Conservation (phyloP, 2,113 vertebrate genomes). For the Pseudorasbora parva region DNA sequence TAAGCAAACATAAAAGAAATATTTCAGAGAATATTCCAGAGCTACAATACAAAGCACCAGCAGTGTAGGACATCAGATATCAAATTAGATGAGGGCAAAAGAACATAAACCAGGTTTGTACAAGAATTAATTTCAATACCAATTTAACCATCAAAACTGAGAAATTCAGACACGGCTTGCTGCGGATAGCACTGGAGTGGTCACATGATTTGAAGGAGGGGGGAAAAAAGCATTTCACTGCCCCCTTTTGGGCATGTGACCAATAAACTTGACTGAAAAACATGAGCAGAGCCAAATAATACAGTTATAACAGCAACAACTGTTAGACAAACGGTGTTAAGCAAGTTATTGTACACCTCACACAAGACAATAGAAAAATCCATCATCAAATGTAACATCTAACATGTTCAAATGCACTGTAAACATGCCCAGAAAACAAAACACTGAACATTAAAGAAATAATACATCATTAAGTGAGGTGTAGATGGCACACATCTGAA, state of each 20-base stretch:
- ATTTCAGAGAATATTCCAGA: neutral
- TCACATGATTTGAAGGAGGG: neutral
- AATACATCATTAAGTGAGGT: constrained; percentile 19
- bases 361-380: neutral
- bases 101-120: constrained; percentile 5
- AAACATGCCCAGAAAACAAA: neutral
- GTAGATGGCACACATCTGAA: constrained; percentile 63
- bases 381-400: neutral
- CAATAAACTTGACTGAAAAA: neutral
- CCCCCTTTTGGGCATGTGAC: neutral
- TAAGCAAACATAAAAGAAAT: neutral
- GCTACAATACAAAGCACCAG: constrained; percentile 22
- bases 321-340: neutral
- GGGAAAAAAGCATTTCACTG: neutral
- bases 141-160: neutral
- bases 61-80: neutral
- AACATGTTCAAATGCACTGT: neutral
- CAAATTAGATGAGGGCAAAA: neutral
- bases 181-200: neutral
- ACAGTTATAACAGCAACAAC: neutral
- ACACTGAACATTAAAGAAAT: neutral
- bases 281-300: neutral
- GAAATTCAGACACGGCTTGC: neutral
- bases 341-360: neutral
- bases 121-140: neutral